A percentile compares a stretch with the other conserved stretches of the same genome.
Evolutionary conservation across 2,113 vertebrate species (phyloP).

Genomic region (Chloropsis cyanopogon): DNA sequence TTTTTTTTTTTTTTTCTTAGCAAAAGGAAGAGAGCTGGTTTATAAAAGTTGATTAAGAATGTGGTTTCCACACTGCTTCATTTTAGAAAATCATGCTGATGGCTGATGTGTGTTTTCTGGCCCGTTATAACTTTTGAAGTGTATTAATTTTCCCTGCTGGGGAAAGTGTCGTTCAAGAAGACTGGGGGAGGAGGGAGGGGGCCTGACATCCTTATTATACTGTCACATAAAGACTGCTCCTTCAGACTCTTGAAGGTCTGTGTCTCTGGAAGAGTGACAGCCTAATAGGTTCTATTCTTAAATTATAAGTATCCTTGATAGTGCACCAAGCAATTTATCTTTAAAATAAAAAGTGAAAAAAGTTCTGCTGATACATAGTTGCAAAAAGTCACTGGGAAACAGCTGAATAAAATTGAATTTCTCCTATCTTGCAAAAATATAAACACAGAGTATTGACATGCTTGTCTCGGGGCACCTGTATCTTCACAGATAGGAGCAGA

Average conservation of each 20-base stretch:
- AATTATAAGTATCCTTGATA: conserved; percentile 69
- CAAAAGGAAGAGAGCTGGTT: neutral
- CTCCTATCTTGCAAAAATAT: conserved; percentile 30
- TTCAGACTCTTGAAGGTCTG: conserved; percentile 63
- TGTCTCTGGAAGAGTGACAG: conserved; percentile 72
- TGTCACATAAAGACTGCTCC: conserved; percentile 64
- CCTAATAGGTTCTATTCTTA: conserved; percentile 71
- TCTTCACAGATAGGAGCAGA: conserved; percentile 23
- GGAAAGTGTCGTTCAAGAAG: conserved; percentile 57
- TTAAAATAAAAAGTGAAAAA: conserved; percentile 59
- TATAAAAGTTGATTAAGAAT: conserved; percentile 50
- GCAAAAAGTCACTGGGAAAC: conserved; percentile 8
- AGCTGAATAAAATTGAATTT: conserved; percentile 44
- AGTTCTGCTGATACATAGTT: conserved; percentile 32
- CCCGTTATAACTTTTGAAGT: conserved; percentile 56
- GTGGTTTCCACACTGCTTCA: conserved; percentile 39
- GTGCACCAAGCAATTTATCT: conserved; percentile 62
- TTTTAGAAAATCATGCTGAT: conserved; percentile 46
- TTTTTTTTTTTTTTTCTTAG: neutral
- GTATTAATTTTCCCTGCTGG: conserved; percentile 65
- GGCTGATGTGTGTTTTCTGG: conserved; percentile 43
- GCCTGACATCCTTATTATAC: conserved; percentile 73
- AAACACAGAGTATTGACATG: neutral
- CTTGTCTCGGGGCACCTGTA: conserved; percentile 1
- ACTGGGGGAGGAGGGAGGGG: neutral